Percentiles rank a stretch among this genome's conserved stretches.
Conservation (phyloP, 2,113 vertebrate species). For the Catharus bicknelli region DNA sequence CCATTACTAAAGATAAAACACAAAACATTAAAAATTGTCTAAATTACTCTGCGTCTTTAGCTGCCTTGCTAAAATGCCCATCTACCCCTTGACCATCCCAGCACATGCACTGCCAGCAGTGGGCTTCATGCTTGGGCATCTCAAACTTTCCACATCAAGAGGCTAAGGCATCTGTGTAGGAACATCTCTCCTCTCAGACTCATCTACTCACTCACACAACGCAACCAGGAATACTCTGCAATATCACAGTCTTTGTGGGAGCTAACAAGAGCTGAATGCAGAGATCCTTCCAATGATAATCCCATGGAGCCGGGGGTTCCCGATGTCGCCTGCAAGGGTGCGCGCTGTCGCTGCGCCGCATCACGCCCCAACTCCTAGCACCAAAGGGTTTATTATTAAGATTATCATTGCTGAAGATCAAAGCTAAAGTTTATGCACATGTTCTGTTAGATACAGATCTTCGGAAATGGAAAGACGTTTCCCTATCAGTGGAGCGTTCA, state of each 20-base stretch:
- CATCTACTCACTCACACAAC: slow-evolving; percentile 40
- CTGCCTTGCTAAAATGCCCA: slow-evolving; percentile 79
- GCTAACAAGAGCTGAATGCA: slow-evolving; percentile 33
- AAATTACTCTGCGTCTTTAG: slow-evolving; percentile 67
- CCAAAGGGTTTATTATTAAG: slow-evolving; percentile 77
- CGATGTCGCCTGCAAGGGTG: neutral
- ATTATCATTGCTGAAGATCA: slow-evolving; percentile 71
- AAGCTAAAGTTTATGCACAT: slow-evolving; percentile 69
- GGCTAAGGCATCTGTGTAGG: slow-evolving; percentile 68
- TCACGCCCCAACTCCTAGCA: slow-evolving; percentile 72
- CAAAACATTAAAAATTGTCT: slow-evolving; percentile 53
- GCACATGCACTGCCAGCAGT: slow-evolving; percentile 77
- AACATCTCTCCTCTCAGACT: slow-evolving; percentile 49
- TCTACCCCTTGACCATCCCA: slow-evolving; percentile 56
- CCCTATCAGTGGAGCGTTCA: slow-evolving; percentile 6
- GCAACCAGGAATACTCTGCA: neutral
- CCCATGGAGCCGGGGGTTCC: neutral
- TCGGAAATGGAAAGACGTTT: slow-evolving; percentile 32
- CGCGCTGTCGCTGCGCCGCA: neutral
- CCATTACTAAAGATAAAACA: slow-evolving; percentile 45
- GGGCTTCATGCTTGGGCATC: slow-evolving; percentile 36
- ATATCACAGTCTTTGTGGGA: slow-evolving; percentile 62
- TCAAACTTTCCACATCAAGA: slow-evolving; percentile 40
- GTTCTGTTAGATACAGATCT: slow-evolving; percentile 54
- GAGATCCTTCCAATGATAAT: slow-evolving; percentile 48